These are phyloP conservation scores for Xenopus borealis DNA, from an alignment of 2,113 vertebrate genomes.

Conservation along the genomic window DNA sequence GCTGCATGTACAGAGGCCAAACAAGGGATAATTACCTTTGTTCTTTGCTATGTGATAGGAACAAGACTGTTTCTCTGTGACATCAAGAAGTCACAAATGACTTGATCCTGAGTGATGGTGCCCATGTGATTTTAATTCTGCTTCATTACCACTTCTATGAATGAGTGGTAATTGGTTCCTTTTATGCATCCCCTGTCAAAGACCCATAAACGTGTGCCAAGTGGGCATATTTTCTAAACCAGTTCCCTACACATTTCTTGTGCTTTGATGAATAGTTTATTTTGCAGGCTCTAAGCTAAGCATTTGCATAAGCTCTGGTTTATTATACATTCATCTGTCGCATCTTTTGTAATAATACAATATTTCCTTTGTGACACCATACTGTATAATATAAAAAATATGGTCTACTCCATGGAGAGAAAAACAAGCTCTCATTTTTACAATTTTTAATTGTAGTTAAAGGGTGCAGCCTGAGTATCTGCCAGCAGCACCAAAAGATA, in stretches of 20 bases:
- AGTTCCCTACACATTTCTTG: constrained; percentile 53
- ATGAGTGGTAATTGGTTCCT: constrained; percentile 65
- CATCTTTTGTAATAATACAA: constrained; percentile 60
- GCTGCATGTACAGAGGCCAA: constrained; percentile 54
- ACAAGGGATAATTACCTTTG: constrained; percentile 51
- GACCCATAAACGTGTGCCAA: constrained; percentile 60
- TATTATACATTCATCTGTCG: constrained; percentile 57
- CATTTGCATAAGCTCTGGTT: constrained; percentile 58
- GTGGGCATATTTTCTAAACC: constrained; percentile 54
- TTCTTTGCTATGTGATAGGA: constrained; percentile 52
- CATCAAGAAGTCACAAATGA: constrained; percentile 57
- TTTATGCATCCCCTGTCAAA: constrained; percentile 64
- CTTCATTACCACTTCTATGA: constrained; percentile 66
- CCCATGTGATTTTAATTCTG: constrained; percentile 62
- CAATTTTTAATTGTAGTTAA: not conserved
- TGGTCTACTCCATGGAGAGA: constrained; percentile 45
- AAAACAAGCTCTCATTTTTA: not conserved
- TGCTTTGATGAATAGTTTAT: constrained; percentile 63
- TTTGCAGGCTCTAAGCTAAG: constrained; percentile 54
- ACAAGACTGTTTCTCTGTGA: constrained; percentile 52
- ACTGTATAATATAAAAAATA: constrained; percentile 50
- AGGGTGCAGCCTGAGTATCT: too few species aligned
- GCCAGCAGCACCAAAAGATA: too few species aligned
- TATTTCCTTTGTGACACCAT: constrained; percentile 56
- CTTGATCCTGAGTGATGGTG: constrained; percentile 56